These are phyloP conservation scores for Clepsis dumicolana DNA, from an alignment of 2,888 invertebrate genomes.

Conservation along the genomic window DNA sequence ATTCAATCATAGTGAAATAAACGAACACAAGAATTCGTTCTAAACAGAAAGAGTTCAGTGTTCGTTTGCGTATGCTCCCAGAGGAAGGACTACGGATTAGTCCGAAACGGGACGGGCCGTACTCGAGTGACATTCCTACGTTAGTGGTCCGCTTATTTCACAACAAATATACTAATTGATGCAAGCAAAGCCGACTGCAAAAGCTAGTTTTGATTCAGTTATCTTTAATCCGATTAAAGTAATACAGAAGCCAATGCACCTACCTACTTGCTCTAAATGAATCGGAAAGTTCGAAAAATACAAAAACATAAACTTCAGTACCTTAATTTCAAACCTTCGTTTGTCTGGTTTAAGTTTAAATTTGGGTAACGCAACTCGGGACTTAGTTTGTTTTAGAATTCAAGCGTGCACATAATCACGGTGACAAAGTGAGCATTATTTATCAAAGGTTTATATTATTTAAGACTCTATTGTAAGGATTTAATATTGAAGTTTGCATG, in stretches of 20 bases:
- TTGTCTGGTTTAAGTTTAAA: background rate
- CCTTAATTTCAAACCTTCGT: too few relatives aligned
- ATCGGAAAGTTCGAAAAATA: background rate
- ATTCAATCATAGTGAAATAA: too few relatives aligned
- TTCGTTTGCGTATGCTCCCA: too few relatives aligned
- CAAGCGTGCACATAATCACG: background rate
- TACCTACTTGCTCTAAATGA: slow-evolving; percentile 11
- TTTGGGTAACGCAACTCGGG: background rate
- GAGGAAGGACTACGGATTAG: too few relatives aligned
- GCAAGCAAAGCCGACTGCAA: background rate
- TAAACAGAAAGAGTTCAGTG: too few relatives aligned
- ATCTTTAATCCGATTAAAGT: slow-evolving; percentile 49
- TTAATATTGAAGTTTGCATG: slow-evolving; percentile 1
- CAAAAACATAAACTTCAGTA: too few relatives aligned
- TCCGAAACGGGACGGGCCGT: too few relatives aligned
- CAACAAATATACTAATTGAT: background rate
- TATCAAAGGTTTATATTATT: background rate
- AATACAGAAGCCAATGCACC: slow-evolving; percentile 36
- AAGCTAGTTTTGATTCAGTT: slow-evolving; percentile 38
- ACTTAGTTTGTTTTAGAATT: background rate
- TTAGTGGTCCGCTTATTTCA: too few relatives aligned
- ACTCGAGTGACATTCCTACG: too few relatives aligned
- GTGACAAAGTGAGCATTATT: slow-evolving; percentile 11
- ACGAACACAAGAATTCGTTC: too few relatives aligned
- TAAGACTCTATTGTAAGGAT: background rate